These are phyloP conservation scores for Zygogramma bicolorata DNA, from an alignment of 2,888 invertebrate genomes.

Conservation along the genomic window DNA sequence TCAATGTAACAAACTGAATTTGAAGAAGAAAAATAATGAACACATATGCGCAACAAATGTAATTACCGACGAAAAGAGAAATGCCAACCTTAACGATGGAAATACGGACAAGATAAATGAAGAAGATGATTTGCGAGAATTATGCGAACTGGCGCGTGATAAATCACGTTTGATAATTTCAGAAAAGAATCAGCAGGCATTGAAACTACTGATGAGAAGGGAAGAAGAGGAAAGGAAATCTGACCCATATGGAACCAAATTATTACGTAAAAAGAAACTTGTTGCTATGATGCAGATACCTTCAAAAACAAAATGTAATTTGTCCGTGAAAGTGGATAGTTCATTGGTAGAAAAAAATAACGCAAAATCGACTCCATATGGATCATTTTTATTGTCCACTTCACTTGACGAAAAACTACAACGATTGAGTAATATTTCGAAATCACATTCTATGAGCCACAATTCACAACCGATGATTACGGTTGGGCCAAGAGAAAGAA, in stretches of 20 bases:
- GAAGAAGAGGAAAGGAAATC: constrained; percentile 34
- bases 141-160: constrained; percentile 4
- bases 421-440: constrained; percentile 13
- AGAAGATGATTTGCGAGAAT: background rate
- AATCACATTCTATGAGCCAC: background rate
- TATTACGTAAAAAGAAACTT: constrained; percentile 6
- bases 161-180: constrained; percentile 22
- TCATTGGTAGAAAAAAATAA: background rate
- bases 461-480: background rate
- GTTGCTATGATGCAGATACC: background rate
- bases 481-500: background rate
- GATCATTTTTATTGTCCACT: background rate
- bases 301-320: background rate
- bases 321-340: background rate
- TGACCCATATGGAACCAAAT: constrained; percentile 45
- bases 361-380: background rate
- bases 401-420: background rate
- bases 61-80: constrained; percentile 22
- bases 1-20: constrained; percentile 57
- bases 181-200: constrained; percentile 19
- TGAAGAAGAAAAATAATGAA: constrained; percentile 41
- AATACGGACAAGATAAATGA: background rate
- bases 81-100: background rate
- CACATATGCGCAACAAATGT: constrained; percentile 45
- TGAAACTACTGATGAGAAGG: constrained; percentile 22